These are phyloP conservation scores for Bombycilla garrulus DNA, from an alignment of 2,113 vertebrate species.

Conservation along the genomic window DNA sequence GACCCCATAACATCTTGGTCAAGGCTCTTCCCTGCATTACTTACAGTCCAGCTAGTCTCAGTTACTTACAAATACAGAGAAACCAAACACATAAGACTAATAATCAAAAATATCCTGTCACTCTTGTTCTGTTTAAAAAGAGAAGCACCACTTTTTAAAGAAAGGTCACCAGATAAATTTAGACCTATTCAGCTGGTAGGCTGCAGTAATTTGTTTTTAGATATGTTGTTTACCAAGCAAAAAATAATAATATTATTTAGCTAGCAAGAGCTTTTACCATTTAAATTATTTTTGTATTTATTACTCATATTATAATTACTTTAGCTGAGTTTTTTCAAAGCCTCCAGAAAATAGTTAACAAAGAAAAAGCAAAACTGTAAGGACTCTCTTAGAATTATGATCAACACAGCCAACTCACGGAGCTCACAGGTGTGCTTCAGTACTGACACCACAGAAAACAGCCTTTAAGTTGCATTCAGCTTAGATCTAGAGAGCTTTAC, in stretches of 20 bases:
- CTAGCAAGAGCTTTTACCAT: neutral
- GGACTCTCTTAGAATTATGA: neutral
- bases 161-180: slow-evolving; percentile 37
- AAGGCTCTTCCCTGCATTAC: neutral
- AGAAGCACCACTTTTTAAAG: neutral
- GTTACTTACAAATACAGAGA: neutral
- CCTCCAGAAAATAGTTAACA: neutral
- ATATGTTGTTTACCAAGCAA: neutral
- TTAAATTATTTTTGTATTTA: neutral
- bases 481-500: neutral
- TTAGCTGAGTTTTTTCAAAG: neutral
- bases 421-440: neutral
- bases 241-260: neutral
- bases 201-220: neutral
- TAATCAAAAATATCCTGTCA: neutral
- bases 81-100: neutral
- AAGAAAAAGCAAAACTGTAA: neutral
- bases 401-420: neutral
- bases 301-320: neutral
- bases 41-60: neutral
- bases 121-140: neutral
- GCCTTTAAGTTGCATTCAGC: neutral
- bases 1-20: neutral
- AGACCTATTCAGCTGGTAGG: neutral
- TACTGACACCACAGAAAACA: neutral